Evolutionary conservation across 2,888 invertebrate species (phyloP).

Genomic region (Ganaspis brasiliensis): DNA sequence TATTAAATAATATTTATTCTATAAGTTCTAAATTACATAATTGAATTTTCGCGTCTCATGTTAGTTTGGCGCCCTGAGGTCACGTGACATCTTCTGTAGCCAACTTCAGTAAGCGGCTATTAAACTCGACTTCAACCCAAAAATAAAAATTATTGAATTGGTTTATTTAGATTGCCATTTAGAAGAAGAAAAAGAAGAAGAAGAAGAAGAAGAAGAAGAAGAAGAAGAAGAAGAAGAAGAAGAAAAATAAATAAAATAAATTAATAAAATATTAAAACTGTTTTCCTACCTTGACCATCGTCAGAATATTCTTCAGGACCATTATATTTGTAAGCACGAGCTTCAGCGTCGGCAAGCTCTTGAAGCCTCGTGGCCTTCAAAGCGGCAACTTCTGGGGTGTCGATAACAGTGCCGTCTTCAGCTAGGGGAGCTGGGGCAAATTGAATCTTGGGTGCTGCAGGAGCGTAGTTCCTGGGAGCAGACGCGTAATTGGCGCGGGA

Average conservation of each 20-base stretch:
- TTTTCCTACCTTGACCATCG: conserved; percentile 68
- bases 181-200: too few relatives aligned
- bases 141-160: too few relatives aligned
- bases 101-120: too few relatives aligned
- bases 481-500: conserved; percentile 49
- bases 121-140: too few relatives aligned
- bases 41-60: too few relatives aligned
- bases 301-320: conserved; percentile 68
- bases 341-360: conserved; percentile 78
- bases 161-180: too few relatives aligned
- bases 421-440: conserved; percentile 78
- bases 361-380: conserved; percentile 76
- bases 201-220: not conserved
- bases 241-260: not conserved
- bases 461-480: conserved; percentile 58
- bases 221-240: not conserved
- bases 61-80: too few relatives aligned
- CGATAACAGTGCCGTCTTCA: conserved; percentile 77
- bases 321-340: conserved; percentile 75
- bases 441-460: conserved; percentile 63
- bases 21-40: too few relatives aligned
- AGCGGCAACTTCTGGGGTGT: conserved; percentile 79
- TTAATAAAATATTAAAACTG: not conserved
- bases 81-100: too few relatives aligned
- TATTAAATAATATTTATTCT: too few relatives aligned